Base-by-base conservation (phyloP, 2,113 vertebrate genomes). In the Eupsittula cactorum region DNA sequence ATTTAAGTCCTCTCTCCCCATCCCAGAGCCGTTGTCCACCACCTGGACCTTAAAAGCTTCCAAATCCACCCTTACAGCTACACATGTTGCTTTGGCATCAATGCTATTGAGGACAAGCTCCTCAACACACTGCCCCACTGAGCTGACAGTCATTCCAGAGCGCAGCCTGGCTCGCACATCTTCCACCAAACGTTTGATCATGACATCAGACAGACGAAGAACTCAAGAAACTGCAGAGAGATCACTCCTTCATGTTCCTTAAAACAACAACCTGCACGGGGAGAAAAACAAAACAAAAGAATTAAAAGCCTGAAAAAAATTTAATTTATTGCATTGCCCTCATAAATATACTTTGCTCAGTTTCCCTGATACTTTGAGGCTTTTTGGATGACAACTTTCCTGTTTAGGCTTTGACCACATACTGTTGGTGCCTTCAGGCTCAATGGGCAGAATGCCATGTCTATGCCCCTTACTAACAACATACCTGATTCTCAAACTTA, bases 11-110 rank as follows among this genome's bases (percentile, higher is more conserved):
- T 99, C 98, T 16, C 55, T 95, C 79, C 93, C 97, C 95, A 99
- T 98, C 21, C 99, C 99, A 0, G 89, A 93, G 25, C 99, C 99
- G 11, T 99, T 99, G 97, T 99, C 99, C 63, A 99, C 97, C 19
- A 99, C 99, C 92, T 99, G 99, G 17, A 99, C 89, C 95, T 98
- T 99, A 93, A 98, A 99, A n/a, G 98, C 98, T 81, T 99, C 99
- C 97, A 99, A 87, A 96, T 99, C 99, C 93, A 99, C 94, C 74
- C 99, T 97, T 90, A 99, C 49, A 28, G 99, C 99, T 41, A 99
- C 91, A 87, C 99, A 99, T n/a, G 98, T 99, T 62, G 99, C 98
- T 86, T 98, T 98, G 12, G 99, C 99, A 89, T 99, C 99, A 4
- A 99, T 97, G 97, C 99, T 98, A 74, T 99, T 99, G 35, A 99